A percentile compares a stretch with the other conserved stretches of the same genome.
phyloP scores from a whole-genome alignment of 2,113 vertebrate genomes.

The Hypocryptadius cinnamomeus region DNA sequence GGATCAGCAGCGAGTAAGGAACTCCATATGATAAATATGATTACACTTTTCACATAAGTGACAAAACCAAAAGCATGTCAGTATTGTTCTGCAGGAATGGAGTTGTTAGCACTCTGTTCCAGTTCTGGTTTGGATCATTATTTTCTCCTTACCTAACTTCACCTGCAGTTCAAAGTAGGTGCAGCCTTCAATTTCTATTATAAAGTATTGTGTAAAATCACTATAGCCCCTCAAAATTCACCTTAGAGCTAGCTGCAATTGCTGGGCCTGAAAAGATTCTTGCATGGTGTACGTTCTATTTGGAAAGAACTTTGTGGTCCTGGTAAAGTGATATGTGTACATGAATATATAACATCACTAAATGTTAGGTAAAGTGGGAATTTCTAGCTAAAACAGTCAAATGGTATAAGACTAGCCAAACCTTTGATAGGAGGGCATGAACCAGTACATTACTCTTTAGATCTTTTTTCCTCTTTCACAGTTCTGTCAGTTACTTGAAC shows the following conservation, averaged over 20 bases:
- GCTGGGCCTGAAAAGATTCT: not conserved
- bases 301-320: not conserved
- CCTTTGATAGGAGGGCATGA: not conserved
- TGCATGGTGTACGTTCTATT: not conserved
- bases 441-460: not conserved
- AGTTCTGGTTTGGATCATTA: not conserved
- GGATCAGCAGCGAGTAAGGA: not conserved
- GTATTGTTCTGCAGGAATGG: not conserved
- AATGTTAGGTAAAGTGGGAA: not conserved
- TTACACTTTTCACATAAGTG: not conserved
- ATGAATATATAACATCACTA: not conserved
- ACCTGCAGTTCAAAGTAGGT: not conserved
- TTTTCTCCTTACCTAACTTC: not conserved
- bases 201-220: not conserved
- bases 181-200: not conserved
- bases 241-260: not conserved
- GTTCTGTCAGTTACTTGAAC: not conserved
- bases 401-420: not conserved
- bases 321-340: not conserved
- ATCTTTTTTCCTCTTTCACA: not conserved
- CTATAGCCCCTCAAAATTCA: not conserved
- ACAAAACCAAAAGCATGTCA: not conserved
- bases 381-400: not conserved
- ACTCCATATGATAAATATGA: not conserved
- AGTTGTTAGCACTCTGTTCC: not conserved